Evolutionary conservation across 2,113 vertebrate species (phyloP), one percentile per base, ranked within the genome.

Genomic region (Cettia cetti): DNA sequence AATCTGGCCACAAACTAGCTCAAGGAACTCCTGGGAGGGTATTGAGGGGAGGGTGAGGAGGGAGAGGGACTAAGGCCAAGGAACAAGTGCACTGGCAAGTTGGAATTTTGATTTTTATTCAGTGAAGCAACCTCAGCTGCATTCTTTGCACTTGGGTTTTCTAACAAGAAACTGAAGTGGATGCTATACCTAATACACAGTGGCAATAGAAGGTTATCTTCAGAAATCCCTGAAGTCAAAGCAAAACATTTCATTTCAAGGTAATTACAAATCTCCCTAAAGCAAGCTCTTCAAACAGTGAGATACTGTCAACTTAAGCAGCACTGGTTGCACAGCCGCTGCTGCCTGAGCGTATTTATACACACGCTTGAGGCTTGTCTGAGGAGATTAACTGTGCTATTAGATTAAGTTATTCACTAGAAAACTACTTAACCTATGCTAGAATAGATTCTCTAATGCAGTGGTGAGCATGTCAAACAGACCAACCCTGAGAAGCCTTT

Each of bases 401-500:
- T 90, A 74, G 95, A 92, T 89, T 94, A 95, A 95, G 84, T 53
- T 87, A 81, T 76, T 95, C 90, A 77, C 47, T 33, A 86, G 54
- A 54, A 96, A 97, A 92, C 97, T 92, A 95, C 94, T 97, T 97
- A 95, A 31, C 74, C 37, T 30, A 22, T 76, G 93, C 95, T 75
- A 96, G 93, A 97, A 96, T 97, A 97, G 95, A 78, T 77, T 50
- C 44, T 47, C 76, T 94, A 78, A 95, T 80, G 61, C 69, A 78
- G 1, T 23, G 44, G 59, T 49, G 45, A 90, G 76, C 64, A 20
- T 39, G 23, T 72, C 77, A 61, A 76, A 49, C 37, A 61, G 86
- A 40, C 57, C 28, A 57, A 53, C 7, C 10, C 66, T 10, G 7
- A 49, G 9, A 81, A 76, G 23, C 4, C 35, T 87, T 69, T 84